These are phyloP conservation scores for Benthosema pterotum DNA, from an alignment of 2,797 vertebrate species.

Conservation along the genomic window DNA sequence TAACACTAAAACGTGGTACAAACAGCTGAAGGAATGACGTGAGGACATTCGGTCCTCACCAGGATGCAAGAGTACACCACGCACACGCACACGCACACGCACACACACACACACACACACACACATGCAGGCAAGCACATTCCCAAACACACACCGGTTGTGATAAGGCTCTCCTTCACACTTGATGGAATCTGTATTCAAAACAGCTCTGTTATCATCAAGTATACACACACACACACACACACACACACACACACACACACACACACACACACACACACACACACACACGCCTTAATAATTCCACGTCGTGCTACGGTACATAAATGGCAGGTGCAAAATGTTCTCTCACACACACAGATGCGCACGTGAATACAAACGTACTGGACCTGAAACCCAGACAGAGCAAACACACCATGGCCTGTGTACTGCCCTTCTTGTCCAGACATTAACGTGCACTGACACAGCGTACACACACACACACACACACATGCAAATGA, in stretches of 20 bases:
- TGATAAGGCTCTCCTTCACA: conserved; percentile 18
- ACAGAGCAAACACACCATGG: too few relatives aligned
- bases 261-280: conserved; percentile 1
- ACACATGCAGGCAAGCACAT: background rate
- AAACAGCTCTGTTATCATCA: conserved; percentile 15
- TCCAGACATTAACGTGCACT: too few relatives aligned
- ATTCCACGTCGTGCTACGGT: background rate
- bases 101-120: background rate
- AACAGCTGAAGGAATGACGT: too few relatives aligned
- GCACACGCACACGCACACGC: background rate
- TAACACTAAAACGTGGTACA: too few relatives aligned
- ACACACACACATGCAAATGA: background rate
- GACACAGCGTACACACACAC: background rate
- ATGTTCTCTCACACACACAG: background rate
- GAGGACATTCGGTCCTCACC: background rate
- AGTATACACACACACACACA: conserved; percentile 1
- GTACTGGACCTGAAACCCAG: too few relatives aligned
- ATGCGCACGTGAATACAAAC: background rate
- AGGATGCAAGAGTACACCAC: background rate
- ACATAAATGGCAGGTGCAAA: background rate
- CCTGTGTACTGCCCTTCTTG: too few relatives aligned
- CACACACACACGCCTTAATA: conserved; percentile 11
- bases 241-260: conserved; percentile 16
- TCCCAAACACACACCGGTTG: conserved; percentile 14
- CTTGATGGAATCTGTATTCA: conserved; percentile 26